These are phyloP conservation scores for Chelonia mydas DNA, from an alignment of 2,797 vertebrate species.

Conservation along the genomic window DNA sequence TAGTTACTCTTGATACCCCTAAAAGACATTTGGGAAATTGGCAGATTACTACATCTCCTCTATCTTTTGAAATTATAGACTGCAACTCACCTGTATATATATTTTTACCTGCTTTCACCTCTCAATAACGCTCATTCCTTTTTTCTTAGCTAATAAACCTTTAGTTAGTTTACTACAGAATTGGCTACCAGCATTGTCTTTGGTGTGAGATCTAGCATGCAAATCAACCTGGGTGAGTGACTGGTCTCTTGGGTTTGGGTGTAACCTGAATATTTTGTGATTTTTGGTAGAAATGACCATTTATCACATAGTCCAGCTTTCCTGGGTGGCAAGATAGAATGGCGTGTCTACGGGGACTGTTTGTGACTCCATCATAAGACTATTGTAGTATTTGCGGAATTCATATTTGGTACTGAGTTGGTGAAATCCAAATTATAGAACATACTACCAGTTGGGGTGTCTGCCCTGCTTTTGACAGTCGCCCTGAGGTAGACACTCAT, in stretches of 20 bases:
- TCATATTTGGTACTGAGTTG: background rate
- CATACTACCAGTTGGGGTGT: background rate
- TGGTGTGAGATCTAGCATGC: background rate
- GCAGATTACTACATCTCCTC: background rate
- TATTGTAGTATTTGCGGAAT: background rate
- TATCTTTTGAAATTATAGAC: background rate
- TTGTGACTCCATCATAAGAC: background rate
- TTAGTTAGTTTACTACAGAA: background rate
- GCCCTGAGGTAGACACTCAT: background rate
- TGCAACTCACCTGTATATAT: background rate
- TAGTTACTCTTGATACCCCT: background rate
- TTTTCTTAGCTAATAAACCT: background rate
- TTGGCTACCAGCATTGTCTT: background rate
- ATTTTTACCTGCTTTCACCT: background rate
- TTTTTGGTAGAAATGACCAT: background rate
- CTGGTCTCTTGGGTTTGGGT: background rate
- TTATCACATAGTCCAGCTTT: background rate
- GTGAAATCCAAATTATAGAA: background rate
- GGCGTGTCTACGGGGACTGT: background rate
- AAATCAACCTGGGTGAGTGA: background rate
- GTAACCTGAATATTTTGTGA: background rate
- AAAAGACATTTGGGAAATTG: background rate
- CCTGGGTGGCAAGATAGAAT: background rate
- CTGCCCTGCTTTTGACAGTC: background rate
- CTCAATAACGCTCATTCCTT: background rate